phyloP scores from a whole-genome alignment of 2,797 vertebrate species.

The Aphelocoma californica region DNA sequence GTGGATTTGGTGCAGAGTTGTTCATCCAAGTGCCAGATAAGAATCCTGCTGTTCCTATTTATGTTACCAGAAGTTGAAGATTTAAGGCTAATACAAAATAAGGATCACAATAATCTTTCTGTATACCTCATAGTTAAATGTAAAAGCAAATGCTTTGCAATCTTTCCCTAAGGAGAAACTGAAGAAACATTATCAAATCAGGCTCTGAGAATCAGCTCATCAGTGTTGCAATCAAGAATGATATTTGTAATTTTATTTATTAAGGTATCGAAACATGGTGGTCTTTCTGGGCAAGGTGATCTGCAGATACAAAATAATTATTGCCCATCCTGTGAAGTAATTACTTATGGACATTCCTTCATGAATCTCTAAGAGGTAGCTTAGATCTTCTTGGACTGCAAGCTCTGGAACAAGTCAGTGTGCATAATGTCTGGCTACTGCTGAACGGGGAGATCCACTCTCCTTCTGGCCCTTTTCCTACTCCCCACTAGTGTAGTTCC shows the following conservation, averaged over 20 bases:
- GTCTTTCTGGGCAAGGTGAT: background rate
- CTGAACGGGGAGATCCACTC: accelerated
- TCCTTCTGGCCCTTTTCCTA: background rate
- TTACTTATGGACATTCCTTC: background rate
- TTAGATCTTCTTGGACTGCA: background rate
- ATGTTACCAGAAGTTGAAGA: background rate
- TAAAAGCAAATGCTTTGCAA: background rate
- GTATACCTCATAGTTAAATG: background rate
- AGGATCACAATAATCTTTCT: background rate
- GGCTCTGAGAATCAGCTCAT: background rate
- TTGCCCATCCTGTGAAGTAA: background rate
- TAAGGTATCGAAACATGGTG: background rate
- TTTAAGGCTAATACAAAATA: background rate
- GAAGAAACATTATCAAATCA: background rate
- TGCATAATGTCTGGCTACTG: background rate
- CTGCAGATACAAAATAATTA: background rate
- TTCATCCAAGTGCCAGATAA: background rate
- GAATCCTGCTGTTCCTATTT: background rate
- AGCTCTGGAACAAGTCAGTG: background rate
- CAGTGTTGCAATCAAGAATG: background rate
- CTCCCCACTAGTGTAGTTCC: background rate
- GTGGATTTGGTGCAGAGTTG: background rate
- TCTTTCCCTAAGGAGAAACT: background rate
- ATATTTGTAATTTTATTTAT: background rate
- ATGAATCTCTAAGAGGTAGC: background rate